phyloP scores from a whole-genome alignment of 2,888 invertebrate species.

The Leptinotarsa juncta region DNA sequence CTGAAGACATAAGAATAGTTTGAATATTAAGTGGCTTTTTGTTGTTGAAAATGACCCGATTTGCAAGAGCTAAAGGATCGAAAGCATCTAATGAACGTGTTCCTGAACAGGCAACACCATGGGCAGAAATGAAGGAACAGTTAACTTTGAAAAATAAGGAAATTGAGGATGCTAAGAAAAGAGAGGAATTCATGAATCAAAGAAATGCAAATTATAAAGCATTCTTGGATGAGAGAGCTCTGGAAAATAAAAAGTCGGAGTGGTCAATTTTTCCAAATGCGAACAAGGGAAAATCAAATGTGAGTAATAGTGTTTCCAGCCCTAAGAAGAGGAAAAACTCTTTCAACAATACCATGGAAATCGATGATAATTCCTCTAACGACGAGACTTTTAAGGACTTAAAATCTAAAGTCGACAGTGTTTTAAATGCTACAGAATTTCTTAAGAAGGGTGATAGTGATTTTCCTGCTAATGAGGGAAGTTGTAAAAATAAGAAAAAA shows the following conservation, averaged over 20 bases:
- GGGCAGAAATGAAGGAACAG: conserved; percentile 78
- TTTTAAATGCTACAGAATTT: conserved; percentile 34
- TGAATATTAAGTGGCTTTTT: background rate
- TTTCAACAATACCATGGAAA: background rate
- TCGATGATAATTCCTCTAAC: conserved; percentile 24
- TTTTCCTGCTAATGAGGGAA: conserved; percentile 54
- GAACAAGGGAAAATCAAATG: conserved; percentile 26
- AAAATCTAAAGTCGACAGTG: conserved; percentile 44
- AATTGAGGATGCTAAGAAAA: conserved; percentile 66
- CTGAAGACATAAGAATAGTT: too few species aligned
- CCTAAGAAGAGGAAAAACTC: conserved; percentile 16
- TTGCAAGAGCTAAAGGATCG: conserved; percentile 80
- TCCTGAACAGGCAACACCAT: conserved; percentile 78
- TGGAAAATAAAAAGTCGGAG: conserved; percentile 66
- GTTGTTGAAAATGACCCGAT: conserved; percentile 74
- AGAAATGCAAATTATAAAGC: conserved; percentile 53
- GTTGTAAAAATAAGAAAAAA: conserved; percentile 16
- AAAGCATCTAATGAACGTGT: conserved; percentile 78
- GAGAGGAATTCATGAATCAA: conserved; percentile 60
- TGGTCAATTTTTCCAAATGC: conserved; percentile 70
- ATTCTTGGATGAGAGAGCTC: conserved; percentile 61
- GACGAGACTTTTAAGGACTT: conserved; percentile 41
- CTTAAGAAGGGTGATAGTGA: conserved; percentile 44
- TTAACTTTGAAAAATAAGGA: conserved; percentile 69
- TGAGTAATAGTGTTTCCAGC: conserved; percentile 27